Percentiles rank a stretch among this genome's conserved stretches.
These are phyloP conservation scores for Carpatolechia fugitivella DNA, from an alignment of 2,888 invertebrate species.

Conservation along the genomic window DNA sequence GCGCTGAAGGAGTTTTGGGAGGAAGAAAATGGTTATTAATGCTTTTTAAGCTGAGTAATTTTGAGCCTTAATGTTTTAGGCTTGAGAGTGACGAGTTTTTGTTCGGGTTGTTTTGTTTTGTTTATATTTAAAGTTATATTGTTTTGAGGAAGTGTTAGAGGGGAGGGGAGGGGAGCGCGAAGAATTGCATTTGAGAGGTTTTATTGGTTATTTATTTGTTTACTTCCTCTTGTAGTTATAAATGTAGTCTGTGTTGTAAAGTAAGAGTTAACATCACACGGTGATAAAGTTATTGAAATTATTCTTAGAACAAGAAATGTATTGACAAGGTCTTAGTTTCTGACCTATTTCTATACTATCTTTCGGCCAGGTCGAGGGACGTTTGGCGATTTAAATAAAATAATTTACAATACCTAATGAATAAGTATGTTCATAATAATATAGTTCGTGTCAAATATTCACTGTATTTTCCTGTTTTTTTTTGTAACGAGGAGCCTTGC, in stretches of 20 bases:
- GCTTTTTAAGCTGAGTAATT: conserved; percentile 74
- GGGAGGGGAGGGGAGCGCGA: neutral
- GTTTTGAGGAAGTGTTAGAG: neutral
- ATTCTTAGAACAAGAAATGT: no score
- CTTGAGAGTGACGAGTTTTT: conserved; percentile 42
- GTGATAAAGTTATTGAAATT: no score
- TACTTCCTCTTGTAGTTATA: neutral
- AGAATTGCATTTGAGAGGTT: neutral
- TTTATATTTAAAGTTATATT: conserved; percentile 4
- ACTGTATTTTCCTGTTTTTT: no score
- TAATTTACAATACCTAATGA: no score
- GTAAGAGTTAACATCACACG: no score
- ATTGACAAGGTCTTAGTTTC: no score
- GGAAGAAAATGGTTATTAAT: conserved; percentile 70
- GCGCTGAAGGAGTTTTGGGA: conserved; percentile 54
- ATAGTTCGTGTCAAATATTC: no score
- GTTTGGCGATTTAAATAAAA: no score
- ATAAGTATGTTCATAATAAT: no score
- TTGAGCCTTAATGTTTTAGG: conserved; percentile 54
- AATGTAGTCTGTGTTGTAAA: neutral
- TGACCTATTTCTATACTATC: no score
- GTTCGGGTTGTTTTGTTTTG: conserved; percentile 1
- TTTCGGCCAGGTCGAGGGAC: no score
- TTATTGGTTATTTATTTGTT: conserved; percentile 5
- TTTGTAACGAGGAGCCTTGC: no score